Conservation (phyloP, 2,797 vertebrate species). For the Ctenosaura bakeri region DNA sequence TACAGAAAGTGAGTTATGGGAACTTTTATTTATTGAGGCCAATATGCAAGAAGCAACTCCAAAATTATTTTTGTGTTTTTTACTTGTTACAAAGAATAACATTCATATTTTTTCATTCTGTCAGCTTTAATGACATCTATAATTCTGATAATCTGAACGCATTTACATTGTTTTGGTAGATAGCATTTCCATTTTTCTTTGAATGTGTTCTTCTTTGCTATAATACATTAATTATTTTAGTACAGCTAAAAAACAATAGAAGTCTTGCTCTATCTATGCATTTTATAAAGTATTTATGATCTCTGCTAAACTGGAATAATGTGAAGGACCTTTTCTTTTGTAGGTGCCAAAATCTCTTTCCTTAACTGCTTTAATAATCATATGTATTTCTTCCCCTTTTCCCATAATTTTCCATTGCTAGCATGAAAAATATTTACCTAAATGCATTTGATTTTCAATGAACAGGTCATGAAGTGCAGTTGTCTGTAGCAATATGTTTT, state of each 20-base stretch:
- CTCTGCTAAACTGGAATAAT: constrained; percentile 43
- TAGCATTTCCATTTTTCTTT: constrained; percentile 26
- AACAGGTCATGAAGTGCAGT: constrained; percentile 9
- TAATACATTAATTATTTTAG: constrained; percentile 31
- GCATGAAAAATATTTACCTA: constrained; percentile 24
- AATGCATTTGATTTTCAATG: constrained; percentile 33
- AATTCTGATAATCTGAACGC: constrained; percentile 21
- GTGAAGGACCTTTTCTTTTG: constrained; percentile 28
- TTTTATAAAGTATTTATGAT: constrained; percentile 44
- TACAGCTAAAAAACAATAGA: constrained; percentile 29
- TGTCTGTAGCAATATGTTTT: constrained; percentile 10
- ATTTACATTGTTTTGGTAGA: not conserved
- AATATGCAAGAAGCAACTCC: constrained; percentile 3
- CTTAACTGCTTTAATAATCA: constrained; percentile 38
- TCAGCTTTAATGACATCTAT: constrained; percentile 27
- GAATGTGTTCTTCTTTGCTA: constrained; percentile 21
- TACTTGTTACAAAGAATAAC: constrained; percentile 26
- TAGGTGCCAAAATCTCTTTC: constrained; percentile 11
- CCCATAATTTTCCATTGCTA: not conserved
- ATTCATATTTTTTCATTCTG: constrained; percentile 43
- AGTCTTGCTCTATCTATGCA: constrained; percentile 8
- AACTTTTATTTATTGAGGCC: constrained; percentile 44
- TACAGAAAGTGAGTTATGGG: constrained; percentile 30
- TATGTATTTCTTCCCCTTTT: not conserved
- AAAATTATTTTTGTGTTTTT: not conserved